Evolutionary conservation across 1,140 invertebrate genomes (phyloP), one percentile per base, ranked within the genome.

Genomic region (Cataglyphis hispanica): DNA sequence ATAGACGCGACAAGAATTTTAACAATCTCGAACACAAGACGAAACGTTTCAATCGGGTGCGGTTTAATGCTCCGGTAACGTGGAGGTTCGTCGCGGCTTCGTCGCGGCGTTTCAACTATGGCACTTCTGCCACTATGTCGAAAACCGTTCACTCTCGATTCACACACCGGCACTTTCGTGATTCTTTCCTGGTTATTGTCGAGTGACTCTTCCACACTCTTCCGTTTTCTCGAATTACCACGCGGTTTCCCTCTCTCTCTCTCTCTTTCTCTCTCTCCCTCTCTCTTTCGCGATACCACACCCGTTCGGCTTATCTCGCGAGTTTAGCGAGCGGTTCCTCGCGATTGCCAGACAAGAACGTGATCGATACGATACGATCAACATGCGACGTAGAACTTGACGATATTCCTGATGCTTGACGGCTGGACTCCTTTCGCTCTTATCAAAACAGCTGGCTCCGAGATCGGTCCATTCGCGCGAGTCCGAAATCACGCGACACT

Each of bases 211-310:
- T 50, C 46, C 46, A 5, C 46, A 19, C 16, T 50, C 11, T 43
- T 43, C 1, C 13, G 1, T 46, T 46, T 46, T 5, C 3, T 50
- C 46, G 11, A 50, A 50, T 50, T 50, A 50, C 13, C 43, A 46
- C 46, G 46, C 46, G 46, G 46, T 19, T 50, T 50, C 3, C 13
- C 16, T 50, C 43, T 46, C 40, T 10, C 40, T 40, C 40, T 40
- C 10, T 40, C 43, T 46, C 2, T 13, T 16, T 50, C 1, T 50
- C 4, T 50, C 46, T 50, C 16, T 50, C 46, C 19, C 22, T 16
- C 78, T 34, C 78, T 43, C 7, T 53, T 37, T 37, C 27, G 60
- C n/a, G 27, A 50, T 25, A 78, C 66, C 25, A 46, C 27, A 60
- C 25, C 37, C 50, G 40, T 37, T 69, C 10, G 1, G 31, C 37